Conservation (phyloP, 2,888 invertebrate genomes). For the Platycnemis pennipes region DNA sequence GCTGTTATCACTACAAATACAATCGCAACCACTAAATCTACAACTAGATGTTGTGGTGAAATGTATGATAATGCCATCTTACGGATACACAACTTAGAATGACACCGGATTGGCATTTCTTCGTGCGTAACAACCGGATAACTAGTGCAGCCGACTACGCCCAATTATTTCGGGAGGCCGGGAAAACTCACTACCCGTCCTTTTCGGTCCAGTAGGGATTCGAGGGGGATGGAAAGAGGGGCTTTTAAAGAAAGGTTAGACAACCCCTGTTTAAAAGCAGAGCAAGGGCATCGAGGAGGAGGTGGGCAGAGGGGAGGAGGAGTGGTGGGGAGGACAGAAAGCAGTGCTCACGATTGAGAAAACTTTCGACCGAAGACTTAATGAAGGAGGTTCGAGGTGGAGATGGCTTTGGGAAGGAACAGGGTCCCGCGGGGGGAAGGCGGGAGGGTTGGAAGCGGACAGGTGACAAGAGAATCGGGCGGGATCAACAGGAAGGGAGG, state of each 20-base stretch:
- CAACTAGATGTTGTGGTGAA: no score
- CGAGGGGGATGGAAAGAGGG: not conserved
- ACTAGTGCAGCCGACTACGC: no score
- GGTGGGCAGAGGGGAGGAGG: not conserved
- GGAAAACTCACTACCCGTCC: not conserved
- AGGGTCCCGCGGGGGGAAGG: not conserved
- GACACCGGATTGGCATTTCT: no score
- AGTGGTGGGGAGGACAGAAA: not conserved
- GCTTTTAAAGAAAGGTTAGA: constrained; percentile 6
- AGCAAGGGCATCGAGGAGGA: constrained; percentile 18
- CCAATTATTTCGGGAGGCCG: not conserved
- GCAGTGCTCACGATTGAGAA: constrained; percentile 1
- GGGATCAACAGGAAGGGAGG: not conserved
- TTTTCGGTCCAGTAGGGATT: not conserved
- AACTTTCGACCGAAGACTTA: constrained; percentile 36
- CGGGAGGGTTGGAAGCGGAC: not conserved
- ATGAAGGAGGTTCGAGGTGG: not conserved
- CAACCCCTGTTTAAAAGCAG: constrained; percentile 27
- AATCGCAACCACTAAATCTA: no score
- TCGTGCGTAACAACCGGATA: no score
- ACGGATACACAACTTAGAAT: no score
- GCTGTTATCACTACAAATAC: no score
- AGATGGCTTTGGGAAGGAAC: not conserved
- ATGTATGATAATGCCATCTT: no score
- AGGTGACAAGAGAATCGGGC: not conserved